A percentile compares a stretch with the other conserved stretches of the same genome.
These are phyloP conservation scores for Nicator chloris DNA, from an alignment of 2,113 vertebrate species.

Conservation along the genomic window DNA sequence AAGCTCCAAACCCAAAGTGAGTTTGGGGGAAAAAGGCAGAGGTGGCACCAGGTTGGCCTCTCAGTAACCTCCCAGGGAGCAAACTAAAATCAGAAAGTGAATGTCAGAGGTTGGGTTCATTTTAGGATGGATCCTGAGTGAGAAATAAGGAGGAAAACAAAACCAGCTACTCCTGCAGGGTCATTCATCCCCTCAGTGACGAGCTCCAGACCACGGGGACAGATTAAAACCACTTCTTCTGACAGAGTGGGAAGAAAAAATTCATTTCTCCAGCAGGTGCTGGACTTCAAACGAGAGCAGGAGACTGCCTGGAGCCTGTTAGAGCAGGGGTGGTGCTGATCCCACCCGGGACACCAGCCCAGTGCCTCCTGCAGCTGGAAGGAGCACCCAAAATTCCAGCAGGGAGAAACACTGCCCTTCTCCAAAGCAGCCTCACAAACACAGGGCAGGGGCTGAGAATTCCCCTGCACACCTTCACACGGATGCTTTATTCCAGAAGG, in stretches of 20 bases:
- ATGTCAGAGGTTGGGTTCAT: not conserved
- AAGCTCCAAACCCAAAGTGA: not conserved
- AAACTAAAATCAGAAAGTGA: not conserved
- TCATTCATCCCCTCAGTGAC: not conserved
- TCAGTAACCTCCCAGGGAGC: not conserved
- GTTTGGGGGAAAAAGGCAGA: not conserved
- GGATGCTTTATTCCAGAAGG: not conserved
- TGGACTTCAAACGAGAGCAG: not conserved
- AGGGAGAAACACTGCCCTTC: not conserved
- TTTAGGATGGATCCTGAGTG: not conserved
- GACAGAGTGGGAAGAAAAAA: not conserved
- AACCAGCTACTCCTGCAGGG: not conserved
- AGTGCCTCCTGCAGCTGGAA: not conserved
- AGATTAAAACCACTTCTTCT: not conserved
- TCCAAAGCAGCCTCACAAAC: not conserved
- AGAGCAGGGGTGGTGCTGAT: too few relatives aligned
- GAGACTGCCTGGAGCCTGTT: not conserved
- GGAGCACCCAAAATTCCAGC: not conserved
- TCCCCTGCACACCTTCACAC: accelerated
- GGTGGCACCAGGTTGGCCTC: not conserved
- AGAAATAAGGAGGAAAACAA: not conserved
- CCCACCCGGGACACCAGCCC: accelerated
- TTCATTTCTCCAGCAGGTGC: not conserved
- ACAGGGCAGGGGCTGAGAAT: not conserved
- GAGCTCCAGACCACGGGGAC: not conserved